Conservation (phyloP, 2,888 invertebrate genomes). For the Pristionchus exspectatus region DNA sequence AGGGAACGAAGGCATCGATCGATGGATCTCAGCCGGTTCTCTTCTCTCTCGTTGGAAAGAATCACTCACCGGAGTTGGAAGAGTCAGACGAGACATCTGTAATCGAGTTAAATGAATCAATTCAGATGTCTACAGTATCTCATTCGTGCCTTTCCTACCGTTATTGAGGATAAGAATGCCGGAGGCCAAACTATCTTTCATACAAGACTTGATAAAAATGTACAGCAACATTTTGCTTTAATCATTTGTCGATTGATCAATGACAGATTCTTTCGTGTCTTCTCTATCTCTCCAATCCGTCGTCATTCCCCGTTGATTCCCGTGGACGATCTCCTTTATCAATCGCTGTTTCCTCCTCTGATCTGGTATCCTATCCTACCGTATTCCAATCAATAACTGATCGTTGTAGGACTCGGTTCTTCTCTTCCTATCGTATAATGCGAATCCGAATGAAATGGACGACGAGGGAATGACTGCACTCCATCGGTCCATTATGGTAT, state of each 20-base stretch:
- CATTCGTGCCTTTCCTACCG: slow-evolving; percentile 5
- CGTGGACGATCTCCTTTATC: slow-evolving; percentile 29
- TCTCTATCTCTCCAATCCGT: background rate
- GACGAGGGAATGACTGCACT: slow-evolving; percentile 39
- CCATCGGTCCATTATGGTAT: slow-evolving; percentile 37
- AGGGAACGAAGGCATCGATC: slow-evolving; percentile 6
- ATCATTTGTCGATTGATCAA: background rate
- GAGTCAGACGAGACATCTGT: background rate
- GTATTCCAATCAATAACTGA: background rate
- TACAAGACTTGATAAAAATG: slow-evolving; percentile 46
- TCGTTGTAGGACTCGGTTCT: slow-evolving; percentile 43
- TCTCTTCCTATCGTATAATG: slow-evolving; percentile 45
- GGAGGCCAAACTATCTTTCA: slow-evolving; percentile 34
- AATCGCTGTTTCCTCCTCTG: background rate
- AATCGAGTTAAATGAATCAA: background rate
- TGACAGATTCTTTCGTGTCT: slow-evolving; percentile 48
- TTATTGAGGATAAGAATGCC: slow-evolving; percentile 2
- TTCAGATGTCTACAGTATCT: slow-evolving; percentile 34
- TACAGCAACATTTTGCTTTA: background rate
- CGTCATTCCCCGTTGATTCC: slow-evolving; percentile 29
- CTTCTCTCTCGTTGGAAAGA: slow-evolving; percentile 46
- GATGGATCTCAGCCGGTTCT: slow-evolving; percentile 42
- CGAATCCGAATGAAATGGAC: slow-evolving; percentile 47
- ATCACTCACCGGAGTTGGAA: slow-evolving; percentile 23
- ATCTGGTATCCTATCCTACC: background rate